phyloP scores from a whole-genome alignment of 2,797 vertebrate species.

The Brotula barbata region DNA sequence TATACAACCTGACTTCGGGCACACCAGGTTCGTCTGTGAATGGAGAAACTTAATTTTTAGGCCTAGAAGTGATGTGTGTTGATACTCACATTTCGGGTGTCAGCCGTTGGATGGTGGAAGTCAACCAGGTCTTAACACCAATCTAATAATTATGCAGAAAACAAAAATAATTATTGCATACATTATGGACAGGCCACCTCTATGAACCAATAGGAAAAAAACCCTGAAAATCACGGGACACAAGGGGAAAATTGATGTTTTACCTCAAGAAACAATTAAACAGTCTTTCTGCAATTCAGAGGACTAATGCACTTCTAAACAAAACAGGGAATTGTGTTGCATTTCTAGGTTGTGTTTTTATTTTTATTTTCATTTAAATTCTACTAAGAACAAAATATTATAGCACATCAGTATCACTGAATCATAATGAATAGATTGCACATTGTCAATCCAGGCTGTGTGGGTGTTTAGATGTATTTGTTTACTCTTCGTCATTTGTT shows the following conservation, averaged over 20 bases:
- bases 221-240: slow-evolving; percentile 19
- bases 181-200: slow-evolving; percentile 30
- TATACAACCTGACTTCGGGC: background rate
- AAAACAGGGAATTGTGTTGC: slow-evolving; percentile 42
- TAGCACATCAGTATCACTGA: slow-evolving; percentile 59
- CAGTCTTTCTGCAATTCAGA: slow-evolving; percentile 51
- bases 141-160: slow-evolving; percentile 13
- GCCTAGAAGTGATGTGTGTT: no score
- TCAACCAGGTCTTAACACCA: background rate
- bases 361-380: slow-evolving; percentile 59
- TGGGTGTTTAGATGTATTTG: slow-evolving; percentile 57
- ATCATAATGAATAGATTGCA: slow-evolving; percentile 52
- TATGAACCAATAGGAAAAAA: slow-evolving; percentile 42
- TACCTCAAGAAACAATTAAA: slow-evolving; percentile 56
- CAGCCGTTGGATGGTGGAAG: slow-evolving; percentile 18
- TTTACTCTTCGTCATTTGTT: slow-evolving; percentile 65
- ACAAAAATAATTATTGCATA: slow-evolving; percentile 24
- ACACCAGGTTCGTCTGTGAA: background rate
- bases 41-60: background rate
- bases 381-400: slow-evolving; percentile 54
- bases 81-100: background rate
- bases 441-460: slow-evolving; percentile 39
- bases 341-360: slow-evolving; percentile 50
- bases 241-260: slow-evolving; percentile 39
- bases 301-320: slow-evolving; percentile 64